phyloP scores from a whole-genome alignment of 2,113 vertebrate species.

The Cairina moschata region DNA sequence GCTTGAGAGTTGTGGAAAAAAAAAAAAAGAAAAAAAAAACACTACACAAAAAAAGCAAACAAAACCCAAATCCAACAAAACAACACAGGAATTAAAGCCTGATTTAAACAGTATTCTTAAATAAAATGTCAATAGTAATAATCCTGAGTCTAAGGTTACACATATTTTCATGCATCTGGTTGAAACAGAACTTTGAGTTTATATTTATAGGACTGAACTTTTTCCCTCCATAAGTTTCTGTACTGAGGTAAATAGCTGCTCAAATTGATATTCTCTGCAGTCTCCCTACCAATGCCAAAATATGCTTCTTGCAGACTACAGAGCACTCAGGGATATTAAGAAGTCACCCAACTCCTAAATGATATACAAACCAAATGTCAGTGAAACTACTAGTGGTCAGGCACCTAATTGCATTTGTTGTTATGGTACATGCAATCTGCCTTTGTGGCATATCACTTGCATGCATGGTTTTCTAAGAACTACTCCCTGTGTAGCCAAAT shows the following conservation, averaged over 20 bases:
- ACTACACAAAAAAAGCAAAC: not conserved
- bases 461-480: not conserved
- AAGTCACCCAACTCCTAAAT: not conserved
- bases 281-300: not conserved
- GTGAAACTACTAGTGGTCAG: not conserved
- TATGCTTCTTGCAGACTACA: not conserved
- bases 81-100: not conserved
- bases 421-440: not conserved
- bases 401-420: not conserved
- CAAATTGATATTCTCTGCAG: not conserved
- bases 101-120: not conserved
- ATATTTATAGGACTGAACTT: not conserved
- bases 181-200: conserved; percentile 1
- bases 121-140: conserved; percentile 10
- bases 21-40: not conserved
- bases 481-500: not conserved
- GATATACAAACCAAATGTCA: not conserved
- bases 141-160: not conserved
- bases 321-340: not conserved
- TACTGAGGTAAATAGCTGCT: not conserved
- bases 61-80: too few species aligned
- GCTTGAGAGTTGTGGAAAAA: not conserved
- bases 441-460: not conserved
- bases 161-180: not conserved
- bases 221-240: not conserved